phyloP scores from a whole-genome alignment of 2,888 invertebrate species.

The Gonocerus acuteangulatus region DNA sequence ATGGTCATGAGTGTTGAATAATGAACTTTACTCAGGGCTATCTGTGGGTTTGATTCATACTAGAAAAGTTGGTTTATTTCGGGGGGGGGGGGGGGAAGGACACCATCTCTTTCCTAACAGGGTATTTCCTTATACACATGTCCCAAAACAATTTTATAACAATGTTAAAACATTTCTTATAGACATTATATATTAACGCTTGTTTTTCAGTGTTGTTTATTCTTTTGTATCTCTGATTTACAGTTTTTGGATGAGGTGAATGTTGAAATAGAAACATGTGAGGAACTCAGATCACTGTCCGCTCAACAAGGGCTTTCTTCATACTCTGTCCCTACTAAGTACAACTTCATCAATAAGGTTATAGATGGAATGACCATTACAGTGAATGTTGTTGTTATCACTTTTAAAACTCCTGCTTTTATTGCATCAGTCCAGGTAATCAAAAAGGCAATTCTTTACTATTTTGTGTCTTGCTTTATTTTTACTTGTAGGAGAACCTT shows the following conservation, averaged over 20 bases:
- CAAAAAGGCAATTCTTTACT: constrained; percentile 34
- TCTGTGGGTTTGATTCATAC: no score
- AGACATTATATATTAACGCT: no score
- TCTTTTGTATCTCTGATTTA: constrained; percentile 40
- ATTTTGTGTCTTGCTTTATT: constrained; percentile 31
- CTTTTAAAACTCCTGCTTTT: constrained; percentile 90
- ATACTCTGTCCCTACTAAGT: constrained; percentile 59
- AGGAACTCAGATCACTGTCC: constrained; percentile 63
- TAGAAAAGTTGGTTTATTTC: no score
- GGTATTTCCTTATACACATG: no score
- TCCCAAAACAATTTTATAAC: no score
- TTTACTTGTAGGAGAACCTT: constrained; percentile 24
- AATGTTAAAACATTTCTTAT: no score
- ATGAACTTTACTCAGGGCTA: no score
- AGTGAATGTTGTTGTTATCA: constrained; percentile 89
- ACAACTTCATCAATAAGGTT: constrained; percentile 84
- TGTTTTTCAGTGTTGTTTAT: no score
- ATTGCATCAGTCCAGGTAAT: constrained; percentile 88
- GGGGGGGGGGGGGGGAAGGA: no score
- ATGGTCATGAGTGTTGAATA: no score
- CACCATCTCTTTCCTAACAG: no score
- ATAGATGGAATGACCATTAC: constrained; percentile 95
- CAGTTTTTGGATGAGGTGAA: constrained; percentile 89
- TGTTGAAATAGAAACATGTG: constrained; percentile 87
- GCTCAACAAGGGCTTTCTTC: constrained; percentile 50